A percentile compares a stretch with the other conserved stretches of the same genome.
phyloP scores from a whole-genome alignment of 2,797 vertebrate species.

The Pagetopsis macropterus region DNA sequence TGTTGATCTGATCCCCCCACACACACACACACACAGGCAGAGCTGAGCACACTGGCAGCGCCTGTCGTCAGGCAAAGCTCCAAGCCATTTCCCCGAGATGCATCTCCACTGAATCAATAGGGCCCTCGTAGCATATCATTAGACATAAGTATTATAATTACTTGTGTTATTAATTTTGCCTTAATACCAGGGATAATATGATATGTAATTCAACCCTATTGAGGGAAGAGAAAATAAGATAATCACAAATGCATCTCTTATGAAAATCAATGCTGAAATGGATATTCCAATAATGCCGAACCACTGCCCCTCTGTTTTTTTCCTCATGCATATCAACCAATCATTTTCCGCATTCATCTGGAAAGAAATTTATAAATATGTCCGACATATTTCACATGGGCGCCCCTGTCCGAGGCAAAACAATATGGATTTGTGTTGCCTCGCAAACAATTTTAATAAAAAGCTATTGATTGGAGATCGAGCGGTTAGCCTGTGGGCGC shows the following conservation, averaged over 20 bases:
- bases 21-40: conserved; percentile 24
- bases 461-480: conserved; percentile 86
- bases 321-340: conserved; percentile 81
- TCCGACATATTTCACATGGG: conserved; percentile 76
- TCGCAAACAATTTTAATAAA: conserved; percentile 90
- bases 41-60: conserved; percentile 47
- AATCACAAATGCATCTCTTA: conserved; percentile 85
- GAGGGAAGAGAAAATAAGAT: conserved; percentile 83
- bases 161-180: conserved; percentile 84
- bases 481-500: conserved; percentile 79
- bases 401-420: conserved; percentile 77
- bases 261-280: conserved; percentile 83
- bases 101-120: conserved; percentile 79
- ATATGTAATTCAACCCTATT: conserved; percentile 81
- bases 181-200: conserved; percentile 82
- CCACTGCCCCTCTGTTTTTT: conserved; percentile 60
- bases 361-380: conserved; percentile 80
- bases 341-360: conserved; percentile 80
- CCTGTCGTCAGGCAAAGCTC: conserved; percentile 73
- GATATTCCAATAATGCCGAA: conserved; percentile 80
- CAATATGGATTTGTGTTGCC: conserved; percentile 88
- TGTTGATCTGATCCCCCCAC: conserved; percentile 53
- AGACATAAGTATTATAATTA: conserved; percentile 84
- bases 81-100: conserved; percentile 65
- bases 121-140: conserved; percentile 79